Base-by-base conservation (phyloP, 2,113 vertebrate species). In the Seriola rivoliana region DNA sequence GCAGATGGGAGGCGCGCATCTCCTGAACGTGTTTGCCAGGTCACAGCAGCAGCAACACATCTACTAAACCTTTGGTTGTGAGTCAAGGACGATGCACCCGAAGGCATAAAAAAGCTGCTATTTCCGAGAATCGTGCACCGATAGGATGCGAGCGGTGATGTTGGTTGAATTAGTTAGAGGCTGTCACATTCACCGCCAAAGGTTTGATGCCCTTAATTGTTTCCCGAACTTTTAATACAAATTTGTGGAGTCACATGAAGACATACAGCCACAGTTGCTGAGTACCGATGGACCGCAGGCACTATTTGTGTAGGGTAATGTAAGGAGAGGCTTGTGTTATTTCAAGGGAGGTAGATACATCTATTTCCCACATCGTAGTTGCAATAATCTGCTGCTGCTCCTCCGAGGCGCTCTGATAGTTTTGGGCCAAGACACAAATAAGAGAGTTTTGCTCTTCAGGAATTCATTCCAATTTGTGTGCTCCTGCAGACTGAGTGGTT, bases 351-450 rank as follows among this genome's bases (percentile, higher is more conserved):
- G 44, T 17, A 62, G 82, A 54, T 23, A 32, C 6, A 82, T 48
- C 17, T 25, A 32, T 69, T 55, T 19, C 44, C 13, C 3, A 0
- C 14, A 32, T 71, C 9, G 10, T 21, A 19, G 69, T 52, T 64
- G 9, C 32, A 55, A 46, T 78, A 69, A 71, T 75, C 23, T 75
- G 65, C 74, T 72, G 50, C 60, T 65, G 69, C 40, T 71, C 14
- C 60, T 64, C 23, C 17, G 58, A n/a, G 40, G 12, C 11, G 16
- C 34, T 50, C 63, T 42, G 12, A 85, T 72, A 76, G 44, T 80
- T 85, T 85, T 77, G 75, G 81, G 81, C 78, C 32, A 17, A 80
- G 64, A 71, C 67, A 65, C 5, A 16, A 80, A 84, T 71, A 65
- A 68, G 38, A 68, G 38, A 85, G 72, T 82, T 92, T 72, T 29